These are phyloP conservation scores for Palythoa heliodiscus DNA, from an alignment of 92 coral and sea anemone genomes.

Conservation along the genomic window DNA sequence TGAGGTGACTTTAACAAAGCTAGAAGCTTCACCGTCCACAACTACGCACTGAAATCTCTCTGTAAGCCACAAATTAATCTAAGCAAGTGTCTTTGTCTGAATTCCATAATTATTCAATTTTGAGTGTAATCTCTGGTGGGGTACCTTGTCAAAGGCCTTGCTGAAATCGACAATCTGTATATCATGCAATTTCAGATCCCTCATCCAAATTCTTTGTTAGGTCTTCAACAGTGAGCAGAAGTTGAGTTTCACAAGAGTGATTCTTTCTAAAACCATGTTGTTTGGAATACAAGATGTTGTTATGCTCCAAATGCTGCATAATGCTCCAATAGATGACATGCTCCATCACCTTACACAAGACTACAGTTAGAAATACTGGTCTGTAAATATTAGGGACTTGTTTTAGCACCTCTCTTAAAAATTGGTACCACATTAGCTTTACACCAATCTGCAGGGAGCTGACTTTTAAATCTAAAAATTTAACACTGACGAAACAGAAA, in stretches of 20 bases:
- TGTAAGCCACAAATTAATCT: conserved; percentile 35
- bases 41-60: not conserved
- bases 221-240: conserved; percentile 21
- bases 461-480: not conserved
- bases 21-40: not conserved
- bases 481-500: not conserved
- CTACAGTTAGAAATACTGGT: conserved; percentile 56
- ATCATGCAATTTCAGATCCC: conserved; percentile 1
- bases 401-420: conserved; percentile 47
- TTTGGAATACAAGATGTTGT: not conserved
- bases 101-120: conserved; percentile 48
- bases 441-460: not conserved
- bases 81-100: conserved; percentile 49
- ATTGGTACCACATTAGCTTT: conserved; percentile 35
- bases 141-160: conserved; percentile 37
- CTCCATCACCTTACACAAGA: conserved; percentile 54
- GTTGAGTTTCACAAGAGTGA: too few relatives aligned
- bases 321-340: conserved; percentile 53
- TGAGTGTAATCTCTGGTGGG: conserved; percentile 41
- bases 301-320: conserved; percentile 44
- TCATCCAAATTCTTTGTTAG: conserved; percentile 7
- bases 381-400: conserved; percentile 47
- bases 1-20: too few relatives aligned
- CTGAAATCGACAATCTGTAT: conserved; percentile 13
- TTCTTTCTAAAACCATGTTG: not conserved